Percentiles rank a stretch among this genome's conserved stretches.
Conservation (phyloP, 2,888 invertebrate genomes). For the Celastrina argiolus region DNA sequence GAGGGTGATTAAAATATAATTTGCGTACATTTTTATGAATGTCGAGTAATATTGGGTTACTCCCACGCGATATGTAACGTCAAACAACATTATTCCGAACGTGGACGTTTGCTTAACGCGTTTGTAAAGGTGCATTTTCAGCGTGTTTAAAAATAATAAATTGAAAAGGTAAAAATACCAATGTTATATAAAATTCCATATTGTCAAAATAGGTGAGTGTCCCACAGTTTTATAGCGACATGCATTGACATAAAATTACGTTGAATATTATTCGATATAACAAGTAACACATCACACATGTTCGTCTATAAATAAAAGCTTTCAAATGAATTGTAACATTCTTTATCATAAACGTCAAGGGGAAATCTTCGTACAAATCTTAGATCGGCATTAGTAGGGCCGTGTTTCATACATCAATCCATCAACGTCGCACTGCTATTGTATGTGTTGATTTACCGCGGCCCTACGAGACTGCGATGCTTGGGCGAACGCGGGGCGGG, state of each 20-base stretch:
- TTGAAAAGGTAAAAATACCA: too few relatives aligned
- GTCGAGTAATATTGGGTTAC: too few relatives aligned
- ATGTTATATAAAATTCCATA: too few relatives aligned
- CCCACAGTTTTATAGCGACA: too few relatives aligned
- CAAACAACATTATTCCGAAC: too few relatives aligned
- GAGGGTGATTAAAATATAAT: neutral
- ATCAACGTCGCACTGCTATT: constrained; percentile 45
- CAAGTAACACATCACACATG: neutral
- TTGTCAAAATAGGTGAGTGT: too few relatives aligned
- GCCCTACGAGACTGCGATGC: constrained; percentile 23
- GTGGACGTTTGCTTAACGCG: too few relatives aligned
- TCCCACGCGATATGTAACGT: too few relatives aligned
- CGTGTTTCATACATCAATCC: constrained; percentile 38
- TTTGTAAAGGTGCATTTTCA: too few relatives aligned
- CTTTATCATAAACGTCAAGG: constrained; percentile 24
- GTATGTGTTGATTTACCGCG: constrained; percentile 44
- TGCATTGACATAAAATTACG: too few relatives aligned
- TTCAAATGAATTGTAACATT: constrained; percentile 14
- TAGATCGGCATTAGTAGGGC: constrained; percentile 29
- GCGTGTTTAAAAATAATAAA: too few relatives aligned
- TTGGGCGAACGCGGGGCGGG: neutral
- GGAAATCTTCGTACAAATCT: constrained; percentile 24
- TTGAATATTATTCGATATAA: too few relatives aligned
- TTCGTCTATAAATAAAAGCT: constrained; percentile 12
- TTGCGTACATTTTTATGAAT: neutral